Evolutionary conservation across 2,797 vertebrate genomes (phyloP).

Genomic region (Halcyon leucocephala): DNA sequence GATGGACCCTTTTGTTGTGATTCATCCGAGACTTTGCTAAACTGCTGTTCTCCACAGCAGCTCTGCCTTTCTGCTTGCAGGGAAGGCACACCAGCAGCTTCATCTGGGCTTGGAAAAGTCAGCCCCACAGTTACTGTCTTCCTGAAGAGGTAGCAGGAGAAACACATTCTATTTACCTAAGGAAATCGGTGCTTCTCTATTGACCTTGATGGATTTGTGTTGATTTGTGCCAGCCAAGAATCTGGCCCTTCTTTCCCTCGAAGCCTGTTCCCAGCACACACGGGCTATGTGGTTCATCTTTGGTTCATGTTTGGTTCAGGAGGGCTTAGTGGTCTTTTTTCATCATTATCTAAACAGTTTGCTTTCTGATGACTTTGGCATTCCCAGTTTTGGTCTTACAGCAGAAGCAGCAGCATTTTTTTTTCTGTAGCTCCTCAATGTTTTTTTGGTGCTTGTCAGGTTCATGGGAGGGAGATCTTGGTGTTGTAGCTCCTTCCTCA

Average conservation of each 20-base stretch:
- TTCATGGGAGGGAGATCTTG: not conserved
- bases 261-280: not conserved
- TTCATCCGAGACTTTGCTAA: not conserved
- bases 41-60: not conserved
- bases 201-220: not conserved
- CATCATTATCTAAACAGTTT: not conserved
- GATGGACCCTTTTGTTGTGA: not conserved
- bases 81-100: not conserved
- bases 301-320: not conserved
- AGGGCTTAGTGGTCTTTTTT: not conserved
- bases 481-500: not conserved
- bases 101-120: not conserved
- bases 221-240: not conserved
- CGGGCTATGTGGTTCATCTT: fast-evolving
- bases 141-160: not conserved
- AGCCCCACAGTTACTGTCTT: not conserved
- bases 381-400: not conserved
- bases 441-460: not conserved
- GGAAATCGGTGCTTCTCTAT: not conserved
- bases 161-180: not conserved
- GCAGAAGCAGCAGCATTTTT: not conserved
- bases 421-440: fast-evolving
- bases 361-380: not conserved
- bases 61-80: not conserved
- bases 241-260: not conserved